A percentile compares a stretch with the other conserved stretches of the same genome.
These are phyloP conservation scores for Rattus rattus DNA, from an alignment of 2,113 vertebrate species.

Conservation along the genomic window DNA sequence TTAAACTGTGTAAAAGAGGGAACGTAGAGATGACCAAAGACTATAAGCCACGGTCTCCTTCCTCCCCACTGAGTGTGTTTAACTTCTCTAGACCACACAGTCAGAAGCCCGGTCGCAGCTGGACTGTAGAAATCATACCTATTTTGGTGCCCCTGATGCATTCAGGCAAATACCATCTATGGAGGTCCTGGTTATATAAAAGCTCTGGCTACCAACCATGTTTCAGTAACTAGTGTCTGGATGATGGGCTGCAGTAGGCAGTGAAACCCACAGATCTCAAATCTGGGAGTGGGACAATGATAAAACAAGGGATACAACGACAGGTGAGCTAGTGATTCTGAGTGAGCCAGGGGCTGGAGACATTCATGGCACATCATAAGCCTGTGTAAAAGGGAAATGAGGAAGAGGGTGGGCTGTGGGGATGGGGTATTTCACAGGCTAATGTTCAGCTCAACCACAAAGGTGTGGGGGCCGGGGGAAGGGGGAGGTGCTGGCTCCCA, in stretches of 20 bases:
- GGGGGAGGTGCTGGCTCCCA: background rate
- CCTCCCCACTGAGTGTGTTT: background rate
- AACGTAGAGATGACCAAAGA: background rate
- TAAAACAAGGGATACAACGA: background rate
- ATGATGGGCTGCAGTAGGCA: background rate
- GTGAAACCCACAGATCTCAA: background rate
- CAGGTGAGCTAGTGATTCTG: background rate
- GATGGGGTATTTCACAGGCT: background rate
- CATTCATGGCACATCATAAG: background rate
- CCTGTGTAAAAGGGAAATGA: background rate
- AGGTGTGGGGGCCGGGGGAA: background rate
- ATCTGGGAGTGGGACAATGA: background rate
- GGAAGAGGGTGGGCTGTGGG: accelerated
- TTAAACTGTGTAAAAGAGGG: too few relatives aligned
- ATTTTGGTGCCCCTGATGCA: background rate
- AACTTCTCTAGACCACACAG: background rate
- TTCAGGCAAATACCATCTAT: background rate
- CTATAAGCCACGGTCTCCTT: background rate
- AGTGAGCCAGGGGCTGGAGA: background rate
- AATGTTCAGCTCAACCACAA: background rate
- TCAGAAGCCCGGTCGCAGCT: background rate
- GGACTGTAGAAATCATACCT: background rate
- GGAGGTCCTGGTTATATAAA: background rate
- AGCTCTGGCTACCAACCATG: background rate
- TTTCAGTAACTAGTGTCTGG: background rate